Evolutionary conservation across 2,113 vertebrate species (phyloP).

Genomic region (Egretta garzetta): DNA sequence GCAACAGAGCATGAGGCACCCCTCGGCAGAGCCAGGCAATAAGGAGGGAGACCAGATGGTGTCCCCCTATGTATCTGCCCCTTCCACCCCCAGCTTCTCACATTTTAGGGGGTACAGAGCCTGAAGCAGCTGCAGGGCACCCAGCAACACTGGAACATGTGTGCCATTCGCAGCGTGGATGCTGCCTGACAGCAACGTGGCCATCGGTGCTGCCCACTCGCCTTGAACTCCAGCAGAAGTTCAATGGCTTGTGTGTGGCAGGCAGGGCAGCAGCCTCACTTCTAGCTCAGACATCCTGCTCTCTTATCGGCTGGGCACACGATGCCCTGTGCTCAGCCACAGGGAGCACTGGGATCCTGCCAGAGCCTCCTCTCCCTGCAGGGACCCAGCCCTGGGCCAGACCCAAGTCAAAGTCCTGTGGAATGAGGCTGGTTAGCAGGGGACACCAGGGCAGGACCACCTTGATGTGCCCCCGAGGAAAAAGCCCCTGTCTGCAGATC

Average conservation of each 20-base stretch:
- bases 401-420: not conserved
- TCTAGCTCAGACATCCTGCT: not conserved
- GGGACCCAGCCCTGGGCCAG: not conserved
- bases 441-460: not conserved
- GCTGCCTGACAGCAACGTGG: not conserved
- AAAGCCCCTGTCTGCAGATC: not conserved
- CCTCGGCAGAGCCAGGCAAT: not conserved
- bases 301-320: fast-evolving
- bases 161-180: fast-evolving
- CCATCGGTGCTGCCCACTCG: fast-evolving
- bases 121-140: not conserved
- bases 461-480: not conserved
- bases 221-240: not conserved
- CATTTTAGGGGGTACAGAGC: not conserved
- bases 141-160: fast-evolving
- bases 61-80: not conserved
- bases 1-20: not conserved
- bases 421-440: not conserved
- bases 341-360: not conserved
- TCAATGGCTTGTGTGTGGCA: fast-evolving
- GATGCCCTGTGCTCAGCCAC: not conserved
- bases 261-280: fast-evolving
- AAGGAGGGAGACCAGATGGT: not conserved
- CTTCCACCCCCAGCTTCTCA: not conserved
- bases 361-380: not conserved